Percentiles rank a stretch among this genome's conserved stretches.
Evolutionary conservation across 2,113 vertebrate species (phyloP).

Genomic region (Notothenia coriiceps): DNA sequence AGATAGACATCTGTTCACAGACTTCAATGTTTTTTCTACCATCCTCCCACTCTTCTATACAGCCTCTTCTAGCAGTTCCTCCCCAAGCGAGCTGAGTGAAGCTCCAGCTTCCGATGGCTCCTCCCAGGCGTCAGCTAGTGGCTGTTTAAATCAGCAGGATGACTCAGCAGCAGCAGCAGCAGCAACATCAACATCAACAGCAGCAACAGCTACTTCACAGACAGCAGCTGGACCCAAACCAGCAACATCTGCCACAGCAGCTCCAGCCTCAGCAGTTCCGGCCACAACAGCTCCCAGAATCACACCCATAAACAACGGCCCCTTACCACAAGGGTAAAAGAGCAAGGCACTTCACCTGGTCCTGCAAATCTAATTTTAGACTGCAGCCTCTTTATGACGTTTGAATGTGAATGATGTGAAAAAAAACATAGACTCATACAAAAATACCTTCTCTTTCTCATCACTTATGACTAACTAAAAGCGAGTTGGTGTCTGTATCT

Average conservation of each 20-base stretch:
- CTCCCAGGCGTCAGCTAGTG: conserved; percentile 76
- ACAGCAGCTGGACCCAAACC: conserved; percentile 82
- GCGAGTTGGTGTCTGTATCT: too few relatives aligned
- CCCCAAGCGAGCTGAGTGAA: conserved; percentile 80
- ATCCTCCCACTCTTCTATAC: not conserved
- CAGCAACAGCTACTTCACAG: conserved; percentile 74
- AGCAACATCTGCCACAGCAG: conserved; percentile 37
- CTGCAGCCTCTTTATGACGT: not conserved
- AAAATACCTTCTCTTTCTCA: too few relatives aligned
- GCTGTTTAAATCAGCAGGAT: conserved; percentile 82
- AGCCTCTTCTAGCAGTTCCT: conserved; percentile 87
- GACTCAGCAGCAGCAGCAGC: conserved; percentile 70
- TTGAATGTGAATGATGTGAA: too few relatives aligned
- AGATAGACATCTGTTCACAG: not conserved
- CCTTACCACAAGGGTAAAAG: conserved; percentile 92
- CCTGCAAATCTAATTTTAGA: not conserved
- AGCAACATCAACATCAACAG: conserved; percentile 39
- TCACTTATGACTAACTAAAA: too few relatives aligned
- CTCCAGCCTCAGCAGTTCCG: conserved; percentile 38
- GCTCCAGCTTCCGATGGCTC: conserved; percentile 81
- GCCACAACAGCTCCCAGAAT: conserved; percentile 71
- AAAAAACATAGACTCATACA: too few relatives aligned
- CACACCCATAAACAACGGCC: conserved; percentile 85
- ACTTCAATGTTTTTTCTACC: not conserved
- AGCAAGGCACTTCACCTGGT: not conserved